Evolutionary conservation across 2,797 vertebrate genomes (phyloP).

Genomic region (Thalassophryne amazonica): DNA sequence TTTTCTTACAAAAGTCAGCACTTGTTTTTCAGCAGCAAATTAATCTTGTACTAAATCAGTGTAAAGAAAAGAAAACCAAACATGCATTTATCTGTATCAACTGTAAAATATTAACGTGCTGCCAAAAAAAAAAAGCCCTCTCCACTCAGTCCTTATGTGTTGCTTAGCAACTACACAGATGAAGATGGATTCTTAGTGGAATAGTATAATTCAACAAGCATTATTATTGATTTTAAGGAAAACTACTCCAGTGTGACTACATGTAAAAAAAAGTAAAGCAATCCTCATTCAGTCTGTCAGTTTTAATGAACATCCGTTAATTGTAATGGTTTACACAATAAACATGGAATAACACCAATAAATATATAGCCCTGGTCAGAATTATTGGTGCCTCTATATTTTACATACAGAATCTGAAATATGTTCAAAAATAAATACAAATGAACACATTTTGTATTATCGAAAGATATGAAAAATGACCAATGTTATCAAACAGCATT

Average conservation of each 20-base stretch:
- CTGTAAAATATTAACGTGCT: constrained; percentile 19
- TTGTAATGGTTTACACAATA: no score
- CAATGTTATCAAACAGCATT: no score
- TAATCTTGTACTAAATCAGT: neutral
- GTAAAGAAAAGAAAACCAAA: neutral
- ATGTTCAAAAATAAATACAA: no score
- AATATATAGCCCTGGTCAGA: no score
- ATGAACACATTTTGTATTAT: no score
- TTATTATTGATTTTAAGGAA: constrained; percentile 14
- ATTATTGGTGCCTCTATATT: no score
- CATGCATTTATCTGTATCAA: constrained; percentile 6
- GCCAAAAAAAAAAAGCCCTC: constrained; percentile 6
- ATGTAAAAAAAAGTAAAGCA: no score
- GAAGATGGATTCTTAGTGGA: neutral
- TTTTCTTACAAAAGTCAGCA: neutral
- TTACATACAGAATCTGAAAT: no score
- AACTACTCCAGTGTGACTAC: no score
- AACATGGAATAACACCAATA: no score
- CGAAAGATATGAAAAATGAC: no score
- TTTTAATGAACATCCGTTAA: no score
- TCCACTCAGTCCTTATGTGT: constrained; percentile 9
- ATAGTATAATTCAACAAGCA: neutral
- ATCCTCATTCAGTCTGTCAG: neutral
- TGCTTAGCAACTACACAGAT: constrained; percentile 44
- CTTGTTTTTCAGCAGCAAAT: neutral